Evolutionary conservation across 2,888 invertebrate species (phyloP), one percentile per base, ranked within the genome.

Genomic region (Subacronicta megacephala): DNA sequence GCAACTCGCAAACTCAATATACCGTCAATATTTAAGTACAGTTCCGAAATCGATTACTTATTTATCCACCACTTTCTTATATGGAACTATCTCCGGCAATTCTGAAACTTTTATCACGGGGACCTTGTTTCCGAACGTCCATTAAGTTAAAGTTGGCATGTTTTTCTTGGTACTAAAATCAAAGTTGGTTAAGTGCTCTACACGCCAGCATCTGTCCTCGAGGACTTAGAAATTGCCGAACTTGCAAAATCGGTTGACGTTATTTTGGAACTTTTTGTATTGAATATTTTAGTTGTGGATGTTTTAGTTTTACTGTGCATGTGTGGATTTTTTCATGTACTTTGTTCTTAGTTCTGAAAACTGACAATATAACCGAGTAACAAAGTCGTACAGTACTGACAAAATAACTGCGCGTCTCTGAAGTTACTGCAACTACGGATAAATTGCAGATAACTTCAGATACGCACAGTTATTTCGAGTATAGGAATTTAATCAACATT

Each of bases 121-220:
- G 64, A 52, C 71, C 62, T 68, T 63, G 60, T 75, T 60, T 54
- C 57, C 51, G 55, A 41, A 71, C 58, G 63, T 75, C 71, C 65
- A 71, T 67, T 71, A 59, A 43, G 49, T 37, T 44, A 53, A 65
- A 67, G 38, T 62, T 75, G 15, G 59, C 49, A 67, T 62, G 77
- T 71, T 76, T 72, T 74, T 66, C 71, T 71, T 60, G 56, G 57
- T 62, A 68, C 77, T 75, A 77, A 75, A 75, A 75, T 76, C 77
- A 76, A 75, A 75, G 75, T 75, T 75, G 41, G 31, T 57, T 65
- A 76, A 74, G 74, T 74, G 74, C 62, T 59, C 53, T 54, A 61
- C 62, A 54, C 58, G 55, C 52, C 46, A 49, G 36, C 52, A 57
- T 54, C 58, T 63, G 51, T 64, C 67, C 59, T 53, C 51, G 6